Percentiles rank a stretch among this genome's conserved stretches.
These are phyloP conservation scores for Cataglyphis cursor DNA, from an alignment of 2,888 invertebrate species.

Conservation along the genomic window DNA sequence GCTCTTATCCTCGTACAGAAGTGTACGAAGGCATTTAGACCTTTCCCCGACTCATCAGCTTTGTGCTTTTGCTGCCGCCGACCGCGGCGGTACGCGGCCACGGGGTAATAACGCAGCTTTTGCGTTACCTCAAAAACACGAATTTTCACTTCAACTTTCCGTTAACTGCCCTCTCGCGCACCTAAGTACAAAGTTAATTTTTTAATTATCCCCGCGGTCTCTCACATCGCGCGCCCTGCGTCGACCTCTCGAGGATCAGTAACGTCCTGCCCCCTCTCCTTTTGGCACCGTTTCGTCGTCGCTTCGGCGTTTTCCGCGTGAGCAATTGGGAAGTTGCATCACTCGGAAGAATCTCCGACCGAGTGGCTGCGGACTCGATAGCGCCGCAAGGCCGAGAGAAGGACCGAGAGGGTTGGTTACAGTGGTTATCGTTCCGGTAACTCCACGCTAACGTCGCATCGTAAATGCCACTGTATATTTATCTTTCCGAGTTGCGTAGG, in stretches of 20 bases:
- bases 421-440: constrained; percentile 67
- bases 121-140: constrained; percentile 84
- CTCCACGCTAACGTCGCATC: constrained; percentile 66
- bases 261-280: neutral
- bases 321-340: constrained; percentile 71
- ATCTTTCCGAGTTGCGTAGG: constrained; percentile 60
- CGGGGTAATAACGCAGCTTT: constrained; percentile 81
- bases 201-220: constrained; percentile 81
- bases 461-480: constrained; percentile 66
- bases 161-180: constrained; percentile 82
- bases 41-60: constrained; percentile 86
- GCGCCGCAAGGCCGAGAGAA: constrained; percentile 12
- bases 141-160: constrained; percentile 86
- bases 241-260: constrained; percentile 49
- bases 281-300: constrained; percentile 28
- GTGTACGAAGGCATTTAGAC: constrained; percentile 84
- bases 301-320: constrained; percentile 54
- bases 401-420: constrained; percentile 45
- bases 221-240: constrained; percentile 55
- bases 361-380: constrained; percentile 7
- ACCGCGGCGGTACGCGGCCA: constrained; percentile 68
- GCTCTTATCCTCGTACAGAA: constrained; percentile 73
- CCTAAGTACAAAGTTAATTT: constrained; percentile 86
- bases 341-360: constrained; percentile 58
- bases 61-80: constrained; percentile 83